Base-by-base conservation (phyloP, 2,797 vertebrate species). In the Mus minutoides region DNA sequence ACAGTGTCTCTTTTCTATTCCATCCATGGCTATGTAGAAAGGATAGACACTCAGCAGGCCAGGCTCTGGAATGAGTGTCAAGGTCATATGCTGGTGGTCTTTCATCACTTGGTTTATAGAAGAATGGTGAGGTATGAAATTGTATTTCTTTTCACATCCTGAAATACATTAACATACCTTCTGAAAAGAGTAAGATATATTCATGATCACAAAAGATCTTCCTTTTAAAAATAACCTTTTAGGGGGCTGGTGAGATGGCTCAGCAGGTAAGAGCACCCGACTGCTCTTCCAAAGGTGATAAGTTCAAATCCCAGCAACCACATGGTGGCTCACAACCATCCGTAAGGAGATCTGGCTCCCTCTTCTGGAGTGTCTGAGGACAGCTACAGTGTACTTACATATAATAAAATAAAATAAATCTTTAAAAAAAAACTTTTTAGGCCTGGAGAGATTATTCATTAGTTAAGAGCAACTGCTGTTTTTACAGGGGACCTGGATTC, bases 1-100 rank as follows among this genome's bases (percentile, higher is more conserved):
- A 60, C 46, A 60, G 40, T 84, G 80, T 83, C 43, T 86, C 83
- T 84, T 46, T 93, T 85, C 67, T 87, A 46, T 96, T 87, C 85
- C n/a, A 75, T 80, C 73, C 2, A 8, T 56, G 67, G 40, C 46
- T 2, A 10, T 29, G 21, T 77, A 79, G 78, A 85, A 90, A 34
- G 34, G 29, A 34, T 49, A 49, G 58, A 80, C 3, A 34, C 71
- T 46, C 11, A 46, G n/a, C 46, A 85, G 67, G 49, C 17, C 49
- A 11, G 75, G 14, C 69, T 75, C 7, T 80, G 75, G n/a, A 89
- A 52, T 29, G 76, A 37, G 60, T 75, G n/a, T 91, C 37, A 21
- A 60, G 56, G 22, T 82, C 73, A 69, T 31, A 60, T n/a, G 54
- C 62, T 0, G 46, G 12, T 22, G 34, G 46, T 43, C 34, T 82